Evolutionary conservation across 2,888 invertebrate species (phyloP).

Genomic region (Apamea crenata): DNA sequence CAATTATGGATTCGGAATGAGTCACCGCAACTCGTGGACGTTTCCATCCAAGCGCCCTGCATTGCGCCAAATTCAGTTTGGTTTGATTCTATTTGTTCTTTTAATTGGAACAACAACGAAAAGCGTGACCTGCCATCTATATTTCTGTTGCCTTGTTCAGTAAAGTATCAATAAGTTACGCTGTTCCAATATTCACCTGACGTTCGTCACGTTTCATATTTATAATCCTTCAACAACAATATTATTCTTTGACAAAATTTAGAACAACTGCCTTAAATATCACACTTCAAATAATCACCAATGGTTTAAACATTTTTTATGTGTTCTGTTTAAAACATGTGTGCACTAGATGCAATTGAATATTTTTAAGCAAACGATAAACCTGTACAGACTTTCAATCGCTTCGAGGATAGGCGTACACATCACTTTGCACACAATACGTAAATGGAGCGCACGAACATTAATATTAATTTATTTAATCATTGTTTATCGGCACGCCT

Average conservation of each 20-base stretch:
- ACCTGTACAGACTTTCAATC: conserved; percentile 84
- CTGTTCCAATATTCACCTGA: conserved; percentile 22
- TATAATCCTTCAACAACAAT: conserved; percentile 63
- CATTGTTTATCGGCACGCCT: conserved; percentile 68
- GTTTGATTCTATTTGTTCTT: conserved; percentile 83
- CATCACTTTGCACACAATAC: conserved; percentile 84
- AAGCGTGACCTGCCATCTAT: conserved; percentile 66
- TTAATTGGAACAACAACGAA: conserved; percentile 80
- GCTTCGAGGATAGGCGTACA: conserved; percentile 85
- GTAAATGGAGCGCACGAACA: conserved; percentile 57
- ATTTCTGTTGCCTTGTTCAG: conserved; percentile 53
- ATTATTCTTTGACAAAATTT: conserved; percentile 44
- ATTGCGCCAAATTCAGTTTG: conserved; percentile 87
- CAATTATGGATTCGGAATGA: conserved; percentile 84
- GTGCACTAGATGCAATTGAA: conserved; percentile 63
- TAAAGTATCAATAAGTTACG: conserved; percentile 40
- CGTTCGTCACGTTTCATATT: conserved; percentile 44
- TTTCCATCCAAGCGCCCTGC: conserved; percentile 85
- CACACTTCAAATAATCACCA: conserved; percentile 43
- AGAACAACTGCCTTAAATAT: conserved; percentile 62
- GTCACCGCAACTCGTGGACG: conserved; percentile 82
- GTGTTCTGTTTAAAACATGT: conserved; percentile 54
- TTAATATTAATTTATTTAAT: conserved; percentile 62
- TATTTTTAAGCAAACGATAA: conserved; percentile 83
- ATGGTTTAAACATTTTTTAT: conserved; percentile 66